Percentiles rank a stretch among this genome's conserved stretches.
These are phyloP conservation scores for Antitype chi DNA, from an alignment of 2,888 invertebrate genomes.

Conservation along the genomic window DNA sequence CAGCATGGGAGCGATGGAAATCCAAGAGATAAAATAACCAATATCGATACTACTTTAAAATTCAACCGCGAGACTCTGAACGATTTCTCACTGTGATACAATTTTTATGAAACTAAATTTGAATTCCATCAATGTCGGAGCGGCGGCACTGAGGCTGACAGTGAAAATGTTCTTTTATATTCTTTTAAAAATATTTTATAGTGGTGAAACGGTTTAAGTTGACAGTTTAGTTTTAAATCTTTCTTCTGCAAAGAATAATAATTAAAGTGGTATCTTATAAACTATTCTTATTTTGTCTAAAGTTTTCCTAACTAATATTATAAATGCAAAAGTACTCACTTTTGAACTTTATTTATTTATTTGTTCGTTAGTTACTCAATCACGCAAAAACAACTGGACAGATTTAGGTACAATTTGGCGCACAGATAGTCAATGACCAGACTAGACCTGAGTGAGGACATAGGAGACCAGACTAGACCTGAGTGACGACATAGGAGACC, in stretches of 20 bases:
- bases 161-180: conserved; percentile 34
- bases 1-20: background rate
- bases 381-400: too few species aligned
- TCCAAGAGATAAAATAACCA: conserved; percentile 16
- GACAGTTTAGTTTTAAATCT: background rate
- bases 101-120: conserved; percentile 58
- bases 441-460: too few species aligned
- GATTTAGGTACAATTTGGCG: too few species aligned
- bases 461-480: too few species aligned
- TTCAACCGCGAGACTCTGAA: conserved; percentile 32
- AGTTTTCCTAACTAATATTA: background rate
- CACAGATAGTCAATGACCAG: too few species aligned
- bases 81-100: conserved; percentile 54
- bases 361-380: too few species aligned
- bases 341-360: too few species aligned
- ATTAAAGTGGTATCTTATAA: background rate
- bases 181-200: conserved; percentile 43
- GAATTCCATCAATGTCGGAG: conserved; percentile 52
- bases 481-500: too few species aligned
- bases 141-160: conserved; percentile 16
- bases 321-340: too few species aligned
- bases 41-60: conserved; percentile 48
- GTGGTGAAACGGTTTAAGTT: background rate
- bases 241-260: background rate
- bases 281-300: background rate